Conservation (phyloP, 2,797 vertebrate species). For the Manis pentadactyla region DNA sequence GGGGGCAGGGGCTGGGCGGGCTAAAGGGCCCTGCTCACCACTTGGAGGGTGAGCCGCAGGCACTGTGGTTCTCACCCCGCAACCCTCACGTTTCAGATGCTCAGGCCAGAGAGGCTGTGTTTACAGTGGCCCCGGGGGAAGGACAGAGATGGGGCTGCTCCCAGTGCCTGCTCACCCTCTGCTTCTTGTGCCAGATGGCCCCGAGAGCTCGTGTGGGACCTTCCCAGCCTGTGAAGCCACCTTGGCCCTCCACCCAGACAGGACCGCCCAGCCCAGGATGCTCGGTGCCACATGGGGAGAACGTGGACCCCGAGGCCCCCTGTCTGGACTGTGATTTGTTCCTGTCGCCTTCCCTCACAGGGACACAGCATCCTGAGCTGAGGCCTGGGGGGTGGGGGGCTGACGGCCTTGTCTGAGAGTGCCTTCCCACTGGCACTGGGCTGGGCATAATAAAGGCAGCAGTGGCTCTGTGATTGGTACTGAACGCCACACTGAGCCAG, state of each 20-base stretch:
- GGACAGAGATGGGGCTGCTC: background rate
- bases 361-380: fast-evolving
- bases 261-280: background rate
- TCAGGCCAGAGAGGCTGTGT: background rate
- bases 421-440: fast-evolving
- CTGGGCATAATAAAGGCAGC: constrained; percentile 66
- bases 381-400: background rate
- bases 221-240: fast-evolving
- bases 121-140: background rate
- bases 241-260: background rate
- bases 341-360: fast-evolving
- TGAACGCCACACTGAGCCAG: too few relatives aligned
- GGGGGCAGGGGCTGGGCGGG: background rate
- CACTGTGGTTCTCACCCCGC: background rate
- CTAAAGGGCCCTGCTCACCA: background rate
- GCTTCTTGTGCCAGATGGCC: background rate
- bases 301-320: background rate
- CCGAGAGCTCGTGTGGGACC: background rate
- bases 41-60: background rate
- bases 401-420: background rate
- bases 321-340: background rate
- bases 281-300: too few relatives aligned
- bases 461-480: background rate
- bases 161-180: too few relatives aligned
- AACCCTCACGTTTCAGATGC: constrained; percentile 12